A percentile compares a stretch with the other conserved stretches of the same genome.
Conservation (phyloP, 2,797 vertebrate genomes). For the Cercopithecus diana region DNA sequence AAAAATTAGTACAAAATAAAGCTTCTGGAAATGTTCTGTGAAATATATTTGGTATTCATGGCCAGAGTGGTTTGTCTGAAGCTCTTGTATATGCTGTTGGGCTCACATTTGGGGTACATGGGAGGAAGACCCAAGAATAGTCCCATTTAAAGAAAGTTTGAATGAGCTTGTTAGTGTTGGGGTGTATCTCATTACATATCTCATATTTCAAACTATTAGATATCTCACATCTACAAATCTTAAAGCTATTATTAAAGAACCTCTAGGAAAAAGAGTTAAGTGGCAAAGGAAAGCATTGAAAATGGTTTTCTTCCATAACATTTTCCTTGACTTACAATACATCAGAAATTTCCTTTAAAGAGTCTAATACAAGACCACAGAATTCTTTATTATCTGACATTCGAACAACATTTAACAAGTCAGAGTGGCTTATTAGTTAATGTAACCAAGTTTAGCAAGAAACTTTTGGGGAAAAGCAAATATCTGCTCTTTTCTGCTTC, state of each 20-base stretch:
- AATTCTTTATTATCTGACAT: neutral
- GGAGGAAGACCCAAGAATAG: neutral
- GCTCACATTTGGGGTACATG: neutral
- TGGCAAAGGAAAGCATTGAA: neutral
- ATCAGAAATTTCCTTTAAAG: neutral
- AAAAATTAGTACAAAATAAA: neutral
- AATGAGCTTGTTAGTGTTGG: neutral
- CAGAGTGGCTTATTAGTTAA: neutral
- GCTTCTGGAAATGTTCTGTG: neutral
- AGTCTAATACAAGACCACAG: neutral
- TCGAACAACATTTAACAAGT: neutral
- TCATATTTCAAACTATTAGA: neutral
- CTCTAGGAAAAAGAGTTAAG: neutral
- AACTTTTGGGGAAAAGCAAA: conserved; percentile 1
- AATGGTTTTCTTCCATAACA: neutral
- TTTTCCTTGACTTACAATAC: neutral
- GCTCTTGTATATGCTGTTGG: neutral
- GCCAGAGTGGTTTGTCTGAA: neutral
- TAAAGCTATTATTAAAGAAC: neutral
- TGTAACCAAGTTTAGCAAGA: neutral
- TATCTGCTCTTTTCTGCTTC: conserved; percentile 20
- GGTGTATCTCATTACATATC: neutral
- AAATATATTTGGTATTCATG: neutral
- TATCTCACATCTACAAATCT: neutral
- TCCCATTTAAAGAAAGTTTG: neutral